These are phyloP conservation scores for Cromileptes altivelis DNA, from an alignment of 2,113 vertebrate species.

Conservation along the genomic window DNA sequence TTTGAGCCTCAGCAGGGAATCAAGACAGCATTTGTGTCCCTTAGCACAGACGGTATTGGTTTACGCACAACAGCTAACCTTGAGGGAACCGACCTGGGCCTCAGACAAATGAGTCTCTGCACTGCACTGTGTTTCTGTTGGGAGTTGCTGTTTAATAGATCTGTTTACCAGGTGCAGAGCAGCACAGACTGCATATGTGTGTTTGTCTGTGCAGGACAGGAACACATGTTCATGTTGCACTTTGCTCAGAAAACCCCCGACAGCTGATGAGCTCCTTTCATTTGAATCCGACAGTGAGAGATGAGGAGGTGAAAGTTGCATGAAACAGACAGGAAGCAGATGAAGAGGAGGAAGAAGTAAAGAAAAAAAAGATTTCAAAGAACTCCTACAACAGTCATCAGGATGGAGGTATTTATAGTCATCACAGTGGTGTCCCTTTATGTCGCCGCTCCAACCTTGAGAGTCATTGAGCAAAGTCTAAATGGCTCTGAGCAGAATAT, in stretches of 20 bases:
- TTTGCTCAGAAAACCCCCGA: conserved; percentile 41
- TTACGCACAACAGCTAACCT: conserved; percentile 43
- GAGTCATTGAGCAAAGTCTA: conserved; percentile 59
- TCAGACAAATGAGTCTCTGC: conserved; percentile 48
- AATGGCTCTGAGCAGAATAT: conserved; percentile 59
- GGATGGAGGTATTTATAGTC: conserved; percentile 42
- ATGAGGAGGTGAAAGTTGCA: not conserved
- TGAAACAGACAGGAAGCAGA: not conserved
- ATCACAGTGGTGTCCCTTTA: conserved; percentile 46
- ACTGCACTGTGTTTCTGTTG: conserved; percentile 15
- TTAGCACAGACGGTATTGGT: conserved; percentile 41
- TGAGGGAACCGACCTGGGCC: conserved; percentile 30
- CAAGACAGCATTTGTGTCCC: not conserved
- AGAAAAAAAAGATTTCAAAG: not conserved
- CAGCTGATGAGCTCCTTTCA: conserved; percentile 11
- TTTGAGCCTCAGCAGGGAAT: conserved; percentile 32
- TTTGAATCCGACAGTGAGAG: conserved; percentile 19
- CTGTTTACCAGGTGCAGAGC: conserved; percentile 44
- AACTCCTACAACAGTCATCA: conserved; percentile 8
- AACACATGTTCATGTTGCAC: conserved; percentile 48
- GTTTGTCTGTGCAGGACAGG: conserved; percentile 25
- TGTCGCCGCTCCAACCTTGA: conserved; percentile 57
- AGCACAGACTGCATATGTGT: conserved; percentile 7
- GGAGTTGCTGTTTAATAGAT: conserved; percentile 56
- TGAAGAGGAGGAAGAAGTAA: conserved; percentile 5